Base-by-base conservation (phyloP, 2,113 vertebrate genomes). In the Antigone vipio region DNA sequence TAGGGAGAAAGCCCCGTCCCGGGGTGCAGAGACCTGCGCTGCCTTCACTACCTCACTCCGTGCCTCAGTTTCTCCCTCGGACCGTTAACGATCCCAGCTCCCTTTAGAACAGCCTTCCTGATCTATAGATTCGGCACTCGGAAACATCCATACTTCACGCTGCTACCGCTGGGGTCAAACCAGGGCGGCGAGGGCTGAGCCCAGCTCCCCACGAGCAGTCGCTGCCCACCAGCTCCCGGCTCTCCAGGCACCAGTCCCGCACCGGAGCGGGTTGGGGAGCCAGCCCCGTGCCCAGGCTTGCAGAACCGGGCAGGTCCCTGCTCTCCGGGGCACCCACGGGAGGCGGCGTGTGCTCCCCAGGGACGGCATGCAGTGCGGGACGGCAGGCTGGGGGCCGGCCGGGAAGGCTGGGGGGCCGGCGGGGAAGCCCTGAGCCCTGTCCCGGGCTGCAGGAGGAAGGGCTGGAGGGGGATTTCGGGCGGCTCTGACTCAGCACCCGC, bases 401-500 rank as follows among this genome's bases (percentile, higher is more conserved):
- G 34, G 79, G 67, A 26, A 88, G 50, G 21, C 49, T 22, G 21
- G 22, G 49, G 32, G 13, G 4, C 1, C 27, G 40, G 29, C 40
- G 9, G 34, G 79, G 67, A 26, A 88, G 50, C 29, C 23, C 60
- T 5, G 42, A 52, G 4, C 38, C 52, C 38, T 2, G 29, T 7
- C 40, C 85, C 32, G 4, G 22, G 6, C 12, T 32, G 27, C 22
- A 15, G 75, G 18, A 40, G 23, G 20, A 71, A 44, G 83, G 56
- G 15, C 56, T 19, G 38, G 63, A 47, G 68, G 88, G 92, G 92
- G 77, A 95, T 95, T 96, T 95, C 42, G 82, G 74, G 56, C 21
- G 6, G 88, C 42, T 74, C 93, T 96, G 96, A 96, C 93, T 96
- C 96, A 96, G 94, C 96, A 71, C 34, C 90, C 60, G 38, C 38